Conservation (phyloP, 2,888 invertebrate genomes). For the Zhengitettix transpicula region DNA sequence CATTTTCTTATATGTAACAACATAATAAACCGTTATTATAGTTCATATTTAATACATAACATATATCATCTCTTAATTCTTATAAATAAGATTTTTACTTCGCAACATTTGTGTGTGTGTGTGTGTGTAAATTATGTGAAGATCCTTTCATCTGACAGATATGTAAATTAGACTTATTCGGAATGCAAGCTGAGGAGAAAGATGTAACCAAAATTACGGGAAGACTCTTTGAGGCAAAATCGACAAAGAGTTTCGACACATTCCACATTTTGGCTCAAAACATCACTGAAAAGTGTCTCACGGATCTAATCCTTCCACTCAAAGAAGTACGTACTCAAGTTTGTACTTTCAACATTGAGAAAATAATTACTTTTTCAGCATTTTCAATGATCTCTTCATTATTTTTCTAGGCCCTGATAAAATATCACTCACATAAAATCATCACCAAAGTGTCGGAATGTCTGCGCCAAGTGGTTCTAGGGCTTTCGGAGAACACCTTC, state of each 20-base stretch:
- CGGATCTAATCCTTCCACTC: conserved; percentile 63
- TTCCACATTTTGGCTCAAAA: conserved; percentile 64
- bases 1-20: no score
- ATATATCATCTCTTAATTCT: no score
- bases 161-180: conserved; percentile 78
- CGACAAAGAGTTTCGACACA: conserved; percentile 73
- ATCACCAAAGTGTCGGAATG: conserved; percentile 67
- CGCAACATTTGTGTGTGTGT: no score
- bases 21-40: no score
- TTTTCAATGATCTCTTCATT: not conserved
- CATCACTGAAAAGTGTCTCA: conserved; percentile 56
- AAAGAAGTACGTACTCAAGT: conserved; percentile 39
- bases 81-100: no score
- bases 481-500: conserved; percentile 66
- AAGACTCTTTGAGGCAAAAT: conserved; percentile 67
- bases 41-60: no score
- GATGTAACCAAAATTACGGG: conserved; percentile 68
- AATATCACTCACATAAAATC: conserved; percentile 62
- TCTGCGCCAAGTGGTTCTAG: conserved; percentile 58
- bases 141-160: conserved; percentile 28
- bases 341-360: no score
- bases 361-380: no score
- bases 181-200: conserved; percentile 76
- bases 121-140: not conserved
- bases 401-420: conserved; percentile 36